Evolutionary conservation across 1,140 invertebrate genomes (phyloP), one percentile per base, ranked within the genome.

Genomic region (Trachymyrmex cornetzi): DNA sequence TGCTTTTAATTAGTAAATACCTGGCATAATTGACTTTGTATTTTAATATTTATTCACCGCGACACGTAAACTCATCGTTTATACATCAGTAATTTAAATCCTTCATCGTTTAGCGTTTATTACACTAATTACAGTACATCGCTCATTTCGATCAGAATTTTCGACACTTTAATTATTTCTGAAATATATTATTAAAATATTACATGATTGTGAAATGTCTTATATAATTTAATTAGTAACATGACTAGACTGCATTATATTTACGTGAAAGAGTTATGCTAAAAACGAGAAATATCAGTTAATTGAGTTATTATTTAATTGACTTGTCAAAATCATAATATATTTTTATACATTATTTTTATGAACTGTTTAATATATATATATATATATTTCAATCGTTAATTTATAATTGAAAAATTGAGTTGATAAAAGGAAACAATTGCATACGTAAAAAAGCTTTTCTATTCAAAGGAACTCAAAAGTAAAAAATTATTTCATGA

Each of bases 261-360:
- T 72, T 74, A 24, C 59, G 2, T 61, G 11, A 74, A 59, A 74
- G 24, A 48, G 27, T 61, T 74, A 19, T 27, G 19, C 19, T 74
- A 74, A 61, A 61, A 66, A 72, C 16, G 2, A 9, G 16, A 1
- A n/a, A 61, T 34, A 48, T 72, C 38, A n/a, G 34, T 57, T 71
- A 61, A 72, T 30, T 59, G 12, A 3, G 1, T 74, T 74, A 48
- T 74, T 61, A 82, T 48, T 71, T 48, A 57, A n/a, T 82, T 72
- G 19, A 61, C 3, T 74, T 27, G 11, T 11, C 55, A 6, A 9
- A 27, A 57, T 61, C 0, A 19, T n/a, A 24, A 38, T 22, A 55
- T 80, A 55, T 69, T 80, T 61, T n/a, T 22, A 30, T 24, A n/a
- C 14, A 38, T 55, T 82, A 19, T 61, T 57, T 69, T 81, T 27